phyloP scores from a whole-genome alignment of 2,888 invertebrate genomes.

The Drosophila macrospina region DNA sequence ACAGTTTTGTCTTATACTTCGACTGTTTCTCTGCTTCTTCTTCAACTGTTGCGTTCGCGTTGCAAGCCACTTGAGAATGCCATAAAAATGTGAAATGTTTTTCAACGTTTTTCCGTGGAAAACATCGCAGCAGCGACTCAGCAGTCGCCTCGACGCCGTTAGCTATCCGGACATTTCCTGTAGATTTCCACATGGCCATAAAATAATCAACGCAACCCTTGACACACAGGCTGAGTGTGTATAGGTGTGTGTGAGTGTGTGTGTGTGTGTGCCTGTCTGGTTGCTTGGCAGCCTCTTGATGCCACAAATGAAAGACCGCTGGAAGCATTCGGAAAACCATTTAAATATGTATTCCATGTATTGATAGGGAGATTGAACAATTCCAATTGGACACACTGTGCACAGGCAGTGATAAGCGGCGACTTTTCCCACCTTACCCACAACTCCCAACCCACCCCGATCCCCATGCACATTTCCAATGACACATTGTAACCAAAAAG shows the following conservation, averaged over 20 bases:
- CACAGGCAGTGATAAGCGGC: slow-evolving; percentile 40
- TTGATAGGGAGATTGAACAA: slow-evolving; percentile 26
- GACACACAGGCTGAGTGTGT: slow-evolving; percentile 43
- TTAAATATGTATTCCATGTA: slow-evolving; percentile 15
- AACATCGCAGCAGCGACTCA: slow-evolving; percentile 21
- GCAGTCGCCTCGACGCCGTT: slow-evolving; percentile 36
- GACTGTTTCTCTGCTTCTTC: slow-evolving; percentile 8
- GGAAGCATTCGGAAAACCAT: slow-evolving; percentile 23
- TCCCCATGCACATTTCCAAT: not conserved
- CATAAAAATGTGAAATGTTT: slow-evolving; percentile 64
- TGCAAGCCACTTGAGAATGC: slow-evolving; percentile 57
- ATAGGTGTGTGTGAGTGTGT: not conserved
- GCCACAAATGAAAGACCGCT: slow-evolving; percentile 9
- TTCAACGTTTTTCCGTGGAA: slow-evolving; percentile 55
- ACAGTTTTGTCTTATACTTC: slow-evolving; percentile 48
- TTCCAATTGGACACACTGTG: slow-evolving; percentile 27
- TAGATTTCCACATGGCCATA: slow-evolving; percentile 79
- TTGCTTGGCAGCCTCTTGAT: slow-evolving; percentile 50
- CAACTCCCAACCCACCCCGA: not conserved
- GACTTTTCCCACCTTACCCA: slow-evolving; percentile 2
- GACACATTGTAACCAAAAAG: slow-evolving; percentile 29
- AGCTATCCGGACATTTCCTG: slow-evolving; percentile 66
- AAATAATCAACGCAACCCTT: slow-evolving; percentile 78
- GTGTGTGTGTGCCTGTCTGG: slow-evolving; percentile 9
- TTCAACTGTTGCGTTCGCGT: slow-evolving; percentile 24